Conservation (phyloP, 2,797 vertebrate genomes). For the Danionella dracula region DNA sequence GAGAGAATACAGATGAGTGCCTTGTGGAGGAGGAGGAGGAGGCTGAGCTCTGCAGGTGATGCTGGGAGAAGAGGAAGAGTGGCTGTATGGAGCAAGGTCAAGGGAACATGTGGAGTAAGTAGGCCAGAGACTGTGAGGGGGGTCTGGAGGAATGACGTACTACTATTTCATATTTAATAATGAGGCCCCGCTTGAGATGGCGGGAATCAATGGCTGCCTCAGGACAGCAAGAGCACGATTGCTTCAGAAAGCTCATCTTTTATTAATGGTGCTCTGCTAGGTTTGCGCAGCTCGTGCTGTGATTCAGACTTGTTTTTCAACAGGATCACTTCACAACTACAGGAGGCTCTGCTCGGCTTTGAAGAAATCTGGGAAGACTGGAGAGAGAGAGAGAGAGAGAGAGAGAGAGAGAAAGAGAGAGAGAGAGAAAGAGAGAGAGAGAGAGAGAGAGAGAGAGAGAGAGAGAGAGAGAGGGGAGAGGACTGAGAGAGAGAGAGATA, state of each 20-base stretch:
- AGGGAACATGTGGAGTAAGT: constrained; percentile 18
- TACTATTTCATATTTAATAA: constrained; percentile 63
- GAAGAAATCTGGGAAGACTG: constrained; percentile 6
- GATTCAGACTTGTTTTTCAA: constrained; percentile 21
- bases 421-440: too few relatives aligned
- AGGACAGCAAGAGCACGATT: constrained; percentile 51
- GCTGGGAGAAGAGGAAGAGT: constrained; percentile 35
- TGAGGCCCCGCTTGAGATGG: constrained; percentile 43
- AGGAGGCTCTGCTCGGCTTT: not conserved
- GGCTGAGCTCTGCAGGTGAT: constrained; percentile 53
- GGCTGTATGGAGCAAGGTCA: constrained; percentile 3
- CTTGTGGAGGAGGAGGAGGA: constrained; percentile 35
- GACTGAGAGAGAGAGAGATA: too few relatives aligned
- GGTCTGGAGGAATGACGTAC: constrained; percentile 56
- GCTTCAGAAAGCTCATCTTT: constrained; percentile 64
- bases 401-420: too few relatives aligned
- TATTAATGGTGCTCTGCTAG: constrained; percentile 65
- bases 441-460: too few relatives aligned
- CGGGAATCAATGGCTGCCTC: constrained; percentile 45
- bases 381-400: not conserved
- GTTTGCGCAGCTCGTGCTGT: constrained; percentile 47
- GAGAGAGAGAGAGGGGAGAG: too few relatives aligned
- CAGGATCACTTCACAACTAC: not conserved
- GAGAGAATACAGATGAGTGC: constrained; percentile 67
- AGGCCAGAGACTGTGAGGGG: constrained; percentile 39